These are phyloP conservation scores for Netelia virgata DNA, from an alignment of 2,888 invertebrate species.

Conservation along the genomic window DNA sequence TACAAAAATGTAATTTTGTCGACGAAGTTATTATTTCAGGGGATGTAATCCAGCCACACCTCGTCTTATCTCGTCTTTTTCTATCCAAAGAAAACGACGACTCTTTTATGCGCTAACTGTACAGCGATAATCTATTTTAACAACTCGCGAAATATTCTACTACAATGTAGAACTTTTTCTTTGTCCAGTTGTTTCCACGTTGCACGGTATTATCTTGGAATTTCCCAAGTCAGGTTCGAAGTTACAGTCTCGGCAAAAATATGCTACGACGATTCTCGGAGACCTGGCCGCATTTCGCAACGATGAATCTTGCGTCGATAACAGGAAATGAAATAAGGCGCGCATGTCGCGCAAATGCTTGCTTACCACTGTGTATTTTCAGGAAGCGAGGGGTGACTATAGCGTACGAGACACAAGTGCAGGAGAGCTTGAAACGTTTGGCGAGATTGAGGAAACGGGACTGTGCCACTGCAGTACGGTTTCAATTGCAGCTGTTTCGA, in stretches of 20 bases:
- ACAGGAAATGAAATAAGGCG: conserved; percentile 50
- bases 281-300: conserved; percentile 40
- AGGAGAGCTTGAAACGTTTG: neutral
- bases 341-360: conserved; percentile 40
- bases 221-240: neutral
- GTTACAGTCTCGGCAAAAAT: conserved; percentile 21
- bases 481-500: conserved; percentile 15
- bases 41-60: no score
- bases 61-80: no score
- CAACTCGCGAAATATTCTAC: no score
- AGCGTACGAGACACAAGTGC: neutral
- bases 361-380: conserved; percentile 7
- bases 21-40: no score
- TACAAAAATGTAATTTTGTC: no score
- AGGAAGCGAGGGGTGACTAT: conserved; percentile 16
- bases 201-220: neutral
- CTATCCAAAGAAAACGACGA: no score
- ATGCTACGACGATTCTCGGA: conserved; percentile 46
- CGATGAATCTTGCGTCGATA: conserved; percentile 50
- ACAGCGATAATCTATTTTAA: no score
- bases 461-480: neutral
- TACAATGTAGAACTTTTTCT: no score
- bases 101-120: no score
- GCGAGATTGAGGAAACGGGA: conserved; percentile 5
- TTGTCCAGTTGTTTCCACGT: neutral